phyloP scores from a whole-genome alignment of 53 echinoderm and acorn worm species.

The Astropecten irregularis region DNA sequence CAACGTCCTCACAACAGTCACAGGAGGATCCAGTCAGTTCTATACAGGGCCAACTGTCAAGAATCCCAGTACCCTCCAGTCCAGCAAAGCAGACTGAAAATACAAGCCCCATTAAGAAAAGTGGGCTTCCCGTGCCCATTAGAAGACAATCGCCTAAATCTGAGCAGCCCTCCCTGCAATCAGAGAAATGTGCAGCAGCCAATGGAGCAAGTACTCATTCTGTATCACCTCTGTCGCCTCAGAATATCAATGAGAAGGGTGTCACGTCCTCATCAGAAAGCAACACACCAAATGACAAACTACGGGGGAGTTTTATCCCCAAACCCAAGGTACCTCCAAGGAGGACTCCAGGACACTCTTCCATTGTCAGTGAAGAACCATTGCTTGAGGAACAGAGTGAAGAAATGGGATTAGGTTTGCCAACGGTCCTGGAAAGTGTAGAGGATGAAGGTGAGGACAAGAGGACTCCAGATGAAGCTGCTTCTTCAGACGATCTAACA shows the following conservation, averaged over 20 bases:
- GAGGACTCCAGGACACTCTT: conserved; percentile 12
- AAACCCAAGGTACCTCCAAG: conserved; percentile 26
- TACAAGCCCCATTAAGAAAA: conserved; percentile 39
- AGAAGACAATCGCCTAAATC: conserved; percentile 31
- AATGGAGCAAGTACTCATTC: background rate
- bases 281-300: background rate
- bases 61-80: conserved; percentile 8
- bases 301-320: conserved; percentile 4
- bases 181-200: conserved; percentile 2
- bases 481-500: conserved; percentile 28
- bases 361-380: background rate
- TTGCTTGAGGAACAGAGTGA: background rate
- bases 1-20: conserved; percentile 5
- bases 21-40: background rate
- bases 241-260: background rate
- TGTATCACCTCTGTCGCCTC: background rate
- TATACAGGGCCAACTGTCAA: background rate
- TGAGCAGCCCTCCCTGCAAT: background rate
- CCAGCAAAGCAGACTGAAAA: background rate
- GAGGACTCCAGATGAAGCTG: conserved; percentile 2
- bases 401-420: background rate
- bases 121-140: conserved; percentile 47
- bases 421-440: conserved; percentile 41
- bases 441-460: conserved; percentile 30
- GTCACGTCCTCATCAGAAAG: conserved; percentile 1